Evolutionary conservation across 1,140 invertebrate species (phyloP), one percentile per base, ranked within the genome.

Genomic region (Drosophila murphyi): DNA sequence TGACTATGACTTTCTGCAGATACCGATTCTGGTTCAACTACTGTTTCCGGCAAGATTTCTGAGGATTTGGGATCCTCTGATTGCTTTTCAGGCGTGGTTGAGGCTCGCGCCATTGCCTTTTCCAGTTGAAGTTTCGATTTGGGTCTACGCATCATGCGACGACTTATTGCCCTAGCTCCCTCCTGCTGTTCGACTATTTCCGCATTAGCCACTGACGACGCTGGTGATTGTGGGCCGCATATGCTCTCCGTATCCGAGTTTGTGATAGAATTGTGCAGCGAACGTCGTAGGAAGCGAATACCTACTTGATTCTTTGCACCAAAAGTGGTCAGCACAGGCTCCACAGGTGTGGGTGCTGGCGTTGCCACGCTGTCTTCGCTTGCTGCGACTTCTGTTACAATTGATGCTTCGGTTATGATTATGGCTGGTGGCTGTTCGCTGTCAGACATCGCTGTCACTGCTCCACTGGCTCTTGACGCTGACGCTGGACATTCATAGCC

Each of bases 271-370:
- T 61, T 78, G 39, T 81, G 73, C 39, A 92, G 34, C 2, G 91
- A 91, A 35, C 89, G 80, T 0, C 91, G 79, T 39, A 92, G 37
- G 47, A 71, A 69, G 31, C 72, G 74, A 7, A 87, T 39, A 1
- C 74, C 82, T 2, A 90, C 62, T 8, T 52, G 43, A 59, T 92
- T 92, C 0, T 87, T 69, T 2, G 54, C 62, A 0, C 91, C 91
- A 61, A 62, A 92, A 2, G 90, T 92, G 4, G 91, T 92, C 3
- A 91, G 47, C 28, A 90, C 73, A 3, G 86, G 62, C 8, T 78
- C 68, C 1, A 60, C 31, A 4, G 68, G 47, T 3, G 55, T n/a
- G 35, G 52, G 51, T 6, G 35, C 28, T n/a, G 35, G 20, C 7
- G 20, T 29, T 4, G 43, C 32, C 6, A 20, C 2, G 12, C 12